phyloP scores from a whole-genome alignment of 2,888 invertebrate genomes.

The Hydropsyche betteni region DNA sequence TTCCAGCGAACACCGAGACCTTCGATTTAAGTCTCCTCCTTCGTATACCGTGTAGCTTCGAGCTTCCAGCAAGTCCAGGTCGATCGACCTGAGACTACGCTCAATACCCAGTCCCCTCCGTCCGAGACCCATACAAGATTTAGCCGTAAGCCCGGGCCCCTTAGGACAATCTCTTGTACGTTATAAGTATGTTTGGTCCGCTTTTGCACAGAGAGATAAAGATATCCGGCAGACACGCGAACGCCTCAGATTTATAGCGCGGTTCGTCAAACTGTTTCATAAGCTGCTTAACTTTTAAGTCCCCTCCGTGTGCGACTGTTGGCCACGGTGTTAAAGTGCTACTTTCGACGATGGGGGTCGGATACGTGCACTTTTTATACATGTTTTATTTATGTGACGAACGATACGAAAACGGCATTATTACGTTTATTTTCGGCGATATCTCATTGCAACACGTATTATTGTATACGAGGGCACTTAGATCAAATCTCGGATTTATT shows the following conservation, averaged over 20 bases:
- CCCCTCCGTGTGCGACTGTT: neutral
- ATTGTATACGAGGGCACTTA: too few species aligned
- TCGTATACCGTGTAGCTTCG: neutral
- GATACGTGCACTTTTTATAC: neutral
- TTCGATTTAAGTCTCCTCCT: constrained; percentile 8
- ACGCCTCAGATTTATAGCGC: constrained; percentile 41
- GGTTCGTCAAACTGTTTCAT: constrained; percentile 45
- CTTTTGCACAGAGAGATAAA: constrained; percentile 48
- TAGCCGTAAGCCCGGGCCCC: constrained; percentile 46
- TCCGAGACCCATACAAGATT: constrained; percentile 47
- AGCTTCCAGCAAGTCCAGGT: constrained; percentile 1
- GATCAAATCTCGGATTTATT: too few species aligned
- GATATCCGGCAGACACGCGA: constrained; percentile 37
- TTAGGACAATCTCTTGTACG: constrained; percentile 29
- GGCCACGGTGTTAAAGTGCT: neutral
- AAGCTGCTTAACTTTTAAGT: constrained; percentile 38
- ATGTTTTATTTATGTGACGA: too few species aligned
- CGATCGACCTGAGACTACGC: constrained; percentile 38
- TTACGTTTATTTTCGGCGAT: constrained; percentile 10
- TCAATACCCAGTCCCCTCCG: constrained; percentile 10
- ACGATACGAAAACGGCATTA: too few species aligned
- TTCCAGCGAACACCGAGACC: neutral
- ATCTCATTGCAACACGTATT: too few species aligned
- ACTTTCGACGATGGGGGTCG: constrained; percentile 1
- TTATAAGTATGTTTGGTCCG: constrained; percentile 12